Conservation (phyloP, 1,140 invertebrate species). For the Drosophila obscura region DNA sequence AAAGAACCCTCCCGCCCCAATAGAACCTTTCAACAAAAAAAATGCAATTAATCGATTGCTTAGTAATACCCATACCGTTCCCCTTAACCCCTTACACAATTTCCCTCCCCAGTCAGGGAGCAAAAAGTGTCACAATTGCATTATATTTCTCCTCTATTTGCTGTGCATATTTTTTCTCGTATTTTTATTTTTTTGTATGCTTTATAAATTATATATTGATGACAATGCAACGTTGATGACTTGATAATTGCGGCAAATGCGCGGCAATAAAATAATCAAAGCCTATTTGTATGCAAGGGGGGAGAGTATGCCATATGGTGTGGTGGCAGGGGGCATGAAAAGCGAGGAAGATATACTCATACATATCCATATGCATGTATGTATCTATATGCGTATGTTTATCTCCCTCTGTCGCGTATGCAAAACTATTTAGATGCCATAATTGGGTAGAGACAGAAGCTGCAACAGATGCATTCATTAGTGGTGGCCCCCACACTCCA, state of each 20-base stretch:
- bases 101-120: background rate
- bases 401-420: conserved; percentile 10
- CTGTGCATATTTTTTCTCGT: conserved; percentile 12
- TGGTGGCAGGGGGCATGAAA: conserved; percentile 37
- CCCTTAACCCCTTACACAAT: background rate
- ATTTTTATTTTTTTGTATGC: conserved; percentile 28
- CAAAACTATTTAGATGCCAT: conserved; percentile 78
- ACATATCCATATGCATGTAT: conserved; percentile 10
- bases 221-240: conserved; percentile 81
- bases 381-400: conserved; percentile 4
- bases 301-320: conserved; percentile 5
- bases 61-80: conserved; percentile 1
- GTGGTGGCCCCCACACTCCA: conserved; percentile 6
- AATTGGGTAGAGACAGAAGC: conserved; percentile 66
- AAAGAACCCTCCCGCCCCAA: too few relatives aligned
- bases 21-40: conserved; percentile 1
- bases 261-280: conserved; percentile 82
- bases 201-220: conserved; percentile 75
- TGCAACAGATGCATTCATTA: conserved; percentile 54
- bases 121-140: conserved; percentile 49
- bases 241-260: conserved; percentile 81
- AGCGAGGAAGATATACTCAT: conserved; percentile 22
- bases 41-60: conserved; percentile 33
- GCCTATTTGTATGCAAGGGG: conserved; percentile 65
- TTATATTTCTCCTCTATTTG: conserved; percentile 22